Evolutionary conservation across 1,140 invertebrate genomes (phyloP).

Genomic region (Gryon sp.): DNA sequence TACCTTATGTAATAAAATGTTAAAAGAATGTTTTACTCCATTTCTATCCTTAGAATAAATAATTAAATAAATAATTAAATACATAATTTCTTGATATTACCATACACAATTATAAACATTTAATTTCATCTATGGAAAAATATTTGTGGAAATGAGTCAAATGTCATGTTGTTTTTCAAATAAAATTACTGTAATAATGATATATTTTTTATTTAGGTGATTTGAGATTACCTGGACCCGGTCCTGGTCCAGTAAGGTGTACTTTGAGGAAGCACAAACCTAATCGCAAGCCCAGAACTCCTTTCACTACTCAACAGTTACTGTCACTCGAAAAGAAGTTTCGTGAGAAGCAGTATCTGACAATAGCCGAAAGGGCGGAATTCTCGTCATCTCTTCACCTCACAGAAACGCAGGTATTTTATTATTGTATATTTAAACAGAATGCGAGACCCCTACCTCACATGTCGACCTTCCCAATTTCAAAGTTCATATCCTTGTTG

Average conservation of each 20-base stretch:
- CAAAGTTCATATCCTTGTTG: background rate
- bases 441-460: too few relatives aligned
- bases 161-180: too few relatives aligned
- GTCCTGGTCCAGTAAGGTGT: conserved; percentile 79
- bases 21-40: too few relatives aligned
- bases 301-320: conserved; percentile 97
- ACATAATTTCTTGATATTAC: background rate
- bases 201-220: conserved; percentile 36
- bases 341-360: conserved; percentile 96
- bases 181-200: too few relatives aligned
- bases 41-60: too few relatives aligned
- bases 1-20: too few relatives aligned
- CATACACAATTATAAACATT: too few relatives aligned
- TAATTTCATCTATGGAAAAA: too few relatives aligned
- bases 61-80: too few relatives aligned
- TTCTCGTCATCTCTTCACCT: conserved; percentile 95
- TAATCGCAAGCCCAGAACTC: conserved; percentile 97
- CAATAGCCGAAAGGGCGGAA: conserved; percentile 97
- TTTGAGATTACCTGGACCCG: conserved; percentile 46
- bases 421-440: too few relatives aligned
- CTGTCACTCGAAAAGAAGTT: conserved; percentile 97
- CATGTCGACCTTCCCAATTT: too few relatives aligned
- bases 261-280: conserved; percentile 96
- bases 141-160: too few relatives aligned
- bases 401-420: conserved; percentile 73